phyloP scores from a whole-genome alignment of 2,113 vertebrate species.

The Oenanthe melanoleuca region DNA sequence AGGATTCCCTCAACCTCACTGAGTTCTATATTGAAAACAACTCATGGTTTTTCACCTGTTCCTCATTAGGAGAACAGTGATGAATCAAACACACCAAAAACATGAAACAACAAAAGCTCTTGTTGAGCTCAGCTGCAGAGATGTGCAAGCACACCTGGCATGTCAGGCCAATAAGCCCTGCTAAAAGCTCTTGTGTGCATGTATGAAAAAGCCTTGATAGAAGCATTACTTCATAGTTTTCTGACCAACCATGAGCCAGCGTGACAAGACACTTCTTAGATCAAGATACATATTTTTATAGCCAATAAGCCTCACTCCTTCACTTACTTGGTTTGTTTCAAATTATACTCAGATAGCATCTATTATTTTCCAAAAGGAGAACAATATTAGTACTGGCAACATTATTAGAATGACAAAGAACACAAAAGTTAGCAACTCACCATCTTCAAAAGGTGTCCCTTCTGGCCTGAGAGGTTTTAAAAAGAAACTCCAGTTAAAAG shows the following conservation, averaged over 20 bases:
- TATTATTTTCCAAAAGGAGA: neutral
- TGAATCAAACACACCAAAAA: neutral
- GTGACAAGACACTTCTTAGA: neutral
- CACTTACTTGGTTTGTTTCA: neutral
- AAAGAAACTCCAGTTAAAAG: constrained; percentile 63
- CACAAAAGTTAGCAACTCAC: constrained; percentile 76
- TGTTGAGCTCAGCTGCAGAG: neutral
- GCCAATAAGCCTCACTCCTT: neutral
- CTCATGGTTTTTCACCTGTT: constrained; percentile 41
- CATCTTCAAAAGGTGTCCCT: constrained; percentile 98
- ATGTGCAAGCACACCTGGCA: neutral
- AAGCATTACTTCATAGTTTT: neutral
- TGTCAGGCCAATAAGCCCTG: neutral
- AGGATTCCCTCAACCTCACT: neutral
- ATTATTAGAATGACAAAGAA: neutral
- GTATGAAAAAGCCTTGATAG: neutral
- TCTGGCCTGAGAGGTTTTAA: constrained; percentile 85
- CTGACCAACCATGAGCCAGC: neutral
- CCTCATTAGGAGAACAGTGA: constrained; percentile 1
- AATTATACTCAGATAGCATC: neutral
- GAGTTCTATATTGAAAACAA: neutral
- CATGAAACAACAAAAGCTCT: neutral
- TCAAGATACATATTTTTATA: neutral
- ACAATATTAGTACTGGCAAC: neutral
- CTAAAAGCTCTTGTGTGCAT: neutral